phyloP scores from a whole-genome alignment of 1,140 invertebrate genomes.

The Drosophila orena region DNA sequence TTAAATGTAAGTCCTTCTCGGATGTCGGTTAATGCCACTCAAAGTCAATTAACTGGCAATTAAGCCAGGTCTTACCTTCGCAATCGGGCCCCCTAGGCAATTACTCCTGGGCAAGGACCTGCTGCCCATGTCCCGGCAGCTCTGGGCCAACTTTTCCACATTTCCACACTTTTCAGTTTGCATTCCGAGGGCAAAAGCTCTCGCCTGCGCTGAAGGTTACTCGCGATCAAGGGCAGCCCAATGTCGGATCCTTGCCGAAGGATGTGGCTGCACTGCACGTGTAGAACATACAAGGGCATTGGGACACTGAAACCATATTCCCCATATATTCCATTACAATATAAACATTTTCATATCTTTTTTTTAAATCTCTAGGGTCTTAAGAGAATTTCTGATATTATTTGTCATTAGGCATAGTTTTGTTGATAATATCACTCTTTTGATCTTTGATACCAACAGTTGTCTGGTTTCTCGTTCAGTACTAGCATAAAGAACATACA shows the following conservation, averaged over 20 bases:
- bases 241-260: constrained; percentile 70
- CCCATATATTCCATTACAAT: too few species aligned
- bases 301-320: background rate
- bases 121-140: constrained; percentile 10
- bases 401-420: too few species aligned
- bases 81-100: constrained; percentile 2
- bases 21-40: constrained; percentile 48
- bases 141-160: background rate
- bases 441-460: too few species aligned
- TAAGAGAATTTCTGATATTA: too few species aligned
- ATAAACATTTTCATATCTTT: too few species aligned
- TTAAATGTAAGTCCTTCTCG: constrained; percentile 44
- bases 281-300: background rate
- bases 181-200: constrained; percentile 18
- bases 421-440: too few species aligned
- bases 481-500: too few species aligned
- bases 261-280: constrained; percentile 17
- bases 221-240: constrained; percentile 73
- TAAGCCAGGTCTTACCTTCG: constrained; percentile 34
- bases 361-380: too few species aligned
- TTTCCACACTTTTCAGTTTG: constrained; percentile 17
- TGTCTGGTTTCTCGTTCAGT: too few species aligned
- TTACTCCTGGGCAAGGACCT: constrained; percentile 28
- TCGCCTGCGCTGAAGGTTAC: constrained; percentile 50
- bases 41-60: constrained; percentile 63